Evolutionary conservation across 2,113 vertebrate genomes (phyloP).

Genomic region (Petrocephalus microphthalmus): DNA sequence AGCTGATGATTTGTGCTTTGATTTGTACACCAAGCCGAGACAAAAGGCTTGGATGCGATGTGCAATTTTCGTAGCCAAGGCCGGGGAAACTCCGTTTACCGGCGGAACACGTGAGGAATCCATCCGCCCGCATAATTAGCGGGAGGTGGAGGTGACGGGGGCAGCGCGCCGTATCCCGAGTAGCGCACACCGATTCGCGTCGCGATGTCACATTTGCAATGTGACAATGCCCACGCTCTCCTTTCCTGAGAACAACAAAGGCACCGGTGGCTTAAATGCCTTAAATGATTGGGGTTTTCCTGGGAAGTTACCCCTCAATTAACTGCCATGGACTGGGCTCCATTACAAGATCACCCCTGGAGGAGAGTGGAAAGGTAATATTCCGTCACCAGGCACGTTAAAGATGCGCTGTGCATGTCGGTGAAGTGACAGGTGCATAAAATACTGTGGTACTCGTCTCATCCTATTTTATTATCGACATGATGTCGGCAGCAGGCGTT

Average conservation of each 20-base stretch:
- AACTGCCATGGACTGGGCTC: conserved; percentile 2
- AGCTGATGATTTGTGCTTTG: background rate
- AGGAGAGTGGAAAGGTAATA: conserved; percentile 15
- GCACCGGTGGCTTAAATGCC: background rate
- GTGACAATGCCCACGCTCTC: background rate
- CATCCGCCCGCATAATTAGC: background rate
- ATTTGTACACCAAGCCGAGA: background rate
- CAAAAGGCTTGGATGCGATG: background rate
- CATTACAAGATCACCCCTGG: conserved; percentile 10
- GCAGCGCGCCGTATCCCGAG: background rate
- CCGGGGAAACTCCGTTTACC: background rate
- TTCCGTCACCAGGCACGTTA: background rate
- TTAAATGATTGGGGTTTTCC: background rate
- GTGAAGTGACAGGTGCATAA: background rate
- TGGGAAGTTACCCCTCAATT: background rate
- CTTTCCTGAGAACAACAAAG: background rate
- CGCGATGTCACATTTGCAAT: background rate
- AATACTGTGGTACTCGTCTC: background rate
- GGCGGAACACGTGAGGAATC: background rate
- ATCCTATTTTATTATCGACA: background rate
- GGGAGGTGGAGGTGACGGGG: background rate
- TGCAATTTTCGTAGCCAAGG: background rate
- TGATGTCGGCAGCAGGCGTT: background rate
- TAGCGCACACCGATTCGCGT: background rate
- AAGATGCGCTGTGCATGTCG: background rate